Evolutionary conservation across 2,113 vertebrate genomes (phyloP), one percentile per base, ranked within the genome.

Genomic region (Anarrhichthys ocellatus): DNA sequence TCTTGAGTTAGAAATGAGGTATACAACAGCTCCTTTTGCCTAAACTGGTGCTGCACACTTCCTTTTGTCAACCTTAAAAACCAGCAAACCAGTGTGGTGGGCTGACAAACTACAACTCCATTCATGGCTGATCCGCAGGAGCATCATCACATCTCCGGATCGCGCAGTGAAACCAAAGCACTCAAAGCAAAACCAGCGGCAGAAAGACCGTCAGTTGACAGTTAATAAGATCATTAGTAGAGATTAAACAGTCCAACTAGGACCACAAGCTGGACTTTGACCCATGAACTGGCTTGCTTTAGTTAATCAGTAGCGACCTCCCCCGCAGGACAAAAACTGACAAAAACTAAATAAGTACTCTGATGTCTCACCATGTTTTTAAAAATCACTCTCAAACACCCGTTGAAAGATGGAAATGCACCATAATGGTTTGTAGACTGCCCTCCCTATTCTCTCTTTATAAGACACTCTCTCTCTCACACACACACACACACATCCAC

Each of bases 1-100:
- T 96, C 94, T 95, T 36, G 94, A 97, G 96, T 96, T 96, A 96
- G 95, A 96, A 97, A 97, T 99, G 98, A 99, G 98, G 98, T 99
- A 98, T 97, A 97, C 95, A 90, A 97, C 94, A 97, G 95, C 95
- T 96, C 95, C 94, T 32, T 94, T 85, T 95, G 95, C 93, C 94
- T 81, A 88, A 79, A 85, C 84, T 81, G 87, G 88, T 86, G 84
- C 87, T 72, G 83, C 79, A 76, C 65, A 59, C 73, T 61, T 80
- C 76, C 61, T 79, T 52, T 78, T 71, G 36, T 82, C 79, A 46
- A 71, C 59, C 9, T 69, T 38, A 70, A 74, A 76, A 82, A 63
- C 58, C 76, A 75, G 71, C 74, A 86, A 81, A 92, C 87, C 88
- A 91, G 83, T 81, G 87, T 82, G 77, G 79, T 63, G 73, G 84